Evolutionary conservation across 2,113 vertebrate species (phyloP), one percentile per base, ranked within the genome.

Genomic region (Microcebus lehilahytsara): DNA sequence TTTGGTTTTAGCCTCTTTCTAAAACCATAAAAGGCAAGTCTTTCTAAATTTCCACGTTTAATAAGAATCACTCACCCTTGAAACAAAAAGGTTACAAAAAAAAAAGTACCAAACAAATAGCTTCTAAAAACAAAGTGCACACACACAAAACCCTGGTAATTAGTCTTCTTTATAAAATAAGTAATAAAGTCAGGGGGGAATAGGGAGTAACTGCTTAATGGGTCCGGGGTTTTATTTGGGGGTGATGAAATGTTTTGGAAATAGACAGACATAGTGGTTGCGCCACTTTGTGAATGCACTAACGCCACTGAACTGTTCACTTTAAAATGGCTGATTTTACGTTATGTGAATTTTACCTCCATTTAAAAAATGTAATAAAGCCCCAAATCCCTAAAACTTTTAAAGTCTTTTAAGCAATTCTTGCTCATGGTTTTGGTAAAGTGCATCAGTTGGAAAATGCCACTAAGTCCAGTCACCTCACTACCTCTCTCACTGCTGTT

Each of bases 21-120:
- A 83, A 87, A 90, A 92, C 32, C 12, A 1, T 25, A 53, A 78
- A 89, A 60, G 37, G 72, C 64, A 85, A 91, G 3, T 90, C 16
- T 85, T 32, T 40, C 77, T 88, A 93, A 85, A 85, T 66, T 30
- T 84, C 37, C 60, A 85, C 32, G 84, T 27, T 40, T 78, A 93
- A 75, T 74, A 51, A 64, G 14, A 78, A 78, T 67, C 72, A 83
- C 22, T 89, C 51, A 66, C 9, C 20, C 46, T 37, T 88, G 14
- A 96, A 85, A 85, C 40, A 86, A 94, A 81, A 90, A 91, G 14
- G 1, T 79, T 72, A 46, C 46, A 37, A 95, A 93, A 62, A 93
- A 89, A 89, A 56, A 49, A 89, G 46, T 22, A 49, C n/a, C 9
- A 11, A 85, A 49, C 12, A 11, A 85, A 49, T 17, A 60, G 32